These are phyloP conservation scores for Otolemur garnettii DNA, from an alignment of 2,113 vertebrate genomes.

Conservation along the genomic window DNA sequence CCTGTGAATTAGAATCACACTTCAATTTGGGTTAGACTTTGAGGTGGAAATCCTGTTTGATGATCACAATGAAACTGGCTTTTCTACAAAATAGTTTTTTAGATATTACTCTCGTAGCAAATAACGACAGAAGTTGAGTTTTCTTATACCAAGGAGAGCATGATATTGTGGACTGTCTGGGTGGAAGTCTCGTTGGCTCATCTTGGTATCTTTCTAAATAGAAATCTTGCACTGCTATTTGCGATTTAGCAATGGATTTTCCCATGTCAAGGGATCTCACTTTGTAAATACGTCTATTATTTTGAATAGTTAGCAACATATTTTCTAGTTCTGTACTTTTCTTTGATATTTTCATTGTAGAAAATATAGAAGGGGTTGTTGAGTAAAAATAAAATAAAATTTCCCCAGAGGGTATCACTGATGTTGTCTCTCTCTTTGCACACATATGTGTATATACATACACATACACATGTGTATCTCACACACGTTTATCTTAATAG, in stretches of 20 bases:
- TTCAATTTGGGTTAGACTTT: not conserved
- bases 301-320: not conserved
- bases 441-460: not conserved
- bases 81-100: constrained; percentile 5
- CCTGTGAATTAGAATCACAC: not conserved
- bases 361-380: not conserved
- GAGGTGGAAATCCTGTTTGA: not conserved
- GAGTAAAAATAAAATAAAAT: not conserved
- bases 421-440: not conserved
- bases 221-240: not conserved
- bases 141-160: not conserved
- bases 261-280: not conserved
- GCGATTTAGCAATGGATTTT: not conserved
- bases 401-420: not conserved
- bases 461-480: not conserved
- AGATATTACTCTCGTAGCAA: not conserved
- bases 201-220: constrained; percentile 16
- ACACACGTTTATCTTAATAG: not conserved
- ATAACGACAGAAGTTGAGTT: not conserved
- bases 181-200: not conserved
- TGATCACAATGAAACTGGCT: not conserved
- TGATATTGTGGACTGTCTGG: not conserved
- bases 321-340: not conserved
- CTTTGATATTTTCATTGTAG: not conserved
- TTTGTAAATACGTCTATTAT: not conserved